Base-by-base conservation (phyloP, 2,113 vertebrate genomes). In the Hepsetus odoe region DNA sequence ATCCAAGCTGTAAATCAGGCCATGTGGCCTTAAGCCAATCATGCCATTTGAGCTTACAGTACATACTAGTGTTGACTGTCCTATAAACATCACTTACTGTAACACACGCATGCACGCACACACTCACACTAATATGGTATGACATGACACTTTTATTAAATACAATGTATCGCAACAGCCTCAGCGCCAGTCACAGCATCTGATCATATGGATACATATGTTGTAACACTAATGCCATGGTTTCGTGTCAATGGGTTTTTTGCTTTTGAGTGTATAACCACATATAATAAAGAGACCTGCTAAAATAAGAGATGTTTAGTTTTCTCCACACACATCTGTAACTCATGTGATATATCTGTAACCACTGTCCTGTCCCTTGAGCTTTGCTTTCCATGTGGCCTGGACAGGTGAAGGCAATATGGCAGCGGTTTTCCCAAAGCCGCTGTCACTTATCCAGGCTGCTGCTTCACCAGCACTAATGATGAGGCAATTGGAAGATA, bases 111-210 rank as follows among this genome's bases (percentile, higher is more conserved):
- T 66, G 74, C 62, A 61, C 71, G 66, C 44, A 44, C 44, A 58
- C 69, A 69, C 35, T 30, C 64, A 80, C 64, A 35, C 30, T 26
- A 40, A 72, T 68, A 46, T 66, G 64, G 72, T 96, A 92, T 94
- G 94, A 97, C 95, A 95, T 94, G 74, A 89, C 94, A 91, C 86
- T 95, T 96, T 96, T 95, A 95, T 95, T 98, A 94, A 96, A 95
- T 96, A 97, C 95, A 96, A 90, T 92, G 93, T 95, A 95, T 93
- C 93, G 96, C 93, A 94, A 96, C 92, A 95, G 93, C 95, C 94
- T 95, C 90, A 94, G 93, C 90, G 89, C 96, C 93, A 93, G 88
- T 92, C 90, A 86, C 85, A 94, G 94, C 93, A 95, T 85, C 84
- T 91, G 93, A 89, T 94, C 91, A 93, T 92, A 89, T 91, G 91